Evolutionary conservation across 2,797 vertebrate genomes (phyloP), one percentile per base, ranked within the genome.

Genomic region (Brotogeris chrysoptera): DNA sequence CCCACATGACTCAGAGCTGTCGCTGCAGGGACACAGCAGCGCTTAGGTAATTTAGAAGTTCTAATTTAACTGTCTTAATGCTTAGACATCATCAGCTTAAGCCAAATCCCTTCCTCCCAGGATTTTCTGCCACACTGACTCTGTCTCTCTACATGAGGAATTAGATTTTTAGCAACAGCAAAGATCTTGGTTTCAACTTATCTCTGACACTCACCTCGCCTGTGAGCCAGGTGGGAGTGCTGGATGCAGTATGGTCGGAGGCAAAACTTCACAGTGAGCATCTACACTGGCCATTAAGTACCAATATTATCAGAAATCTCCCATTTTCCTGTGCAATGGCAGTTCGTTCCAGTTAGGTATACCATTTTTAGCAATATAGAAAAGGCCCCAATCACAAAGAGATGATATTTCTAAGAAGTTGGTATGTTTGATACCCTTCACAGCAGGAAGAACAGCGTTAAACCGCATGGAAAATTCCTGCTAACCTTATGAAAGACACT

Each of bases 41-140:
- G 94, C 92, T 95, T 94, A 95, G 93, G 77, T 95, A 97, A 97
- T 94, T 88, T 90, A 65, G 82, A 96, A 95, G 86, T 94, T 92
- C 76, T 95, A 80, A 92, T 94, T 95, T 88, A 92, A 86, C 81
- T 94, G 79, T 95, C 89, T 88, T 87, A 95, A 91, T 93, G 85
- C 92, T 96, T 96, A 95, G 89, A 92, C 92, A 94, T 72, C 17
- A 68, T 91, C 73, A 94, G 13, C 63, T 93, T 76, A 86, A 96
- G 46, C 76, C n/a, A 92, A 93, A 92, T 84, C 76, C 52, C n/a
- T 83, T 88, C 66, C 47, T 90, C 70, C n/a, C 60, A 84, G 59
- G 80, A 93, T 90, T 91, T 95, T 88, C 72, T 92, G 76, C 46
- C 30, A 36, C 10, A 20, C 19, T 89, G 11, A 43, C 15, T 88